phyloP scores from a whole-genome alignment of 2,797 vertebrate species.

The Macropus fuliginosus region DNA sequence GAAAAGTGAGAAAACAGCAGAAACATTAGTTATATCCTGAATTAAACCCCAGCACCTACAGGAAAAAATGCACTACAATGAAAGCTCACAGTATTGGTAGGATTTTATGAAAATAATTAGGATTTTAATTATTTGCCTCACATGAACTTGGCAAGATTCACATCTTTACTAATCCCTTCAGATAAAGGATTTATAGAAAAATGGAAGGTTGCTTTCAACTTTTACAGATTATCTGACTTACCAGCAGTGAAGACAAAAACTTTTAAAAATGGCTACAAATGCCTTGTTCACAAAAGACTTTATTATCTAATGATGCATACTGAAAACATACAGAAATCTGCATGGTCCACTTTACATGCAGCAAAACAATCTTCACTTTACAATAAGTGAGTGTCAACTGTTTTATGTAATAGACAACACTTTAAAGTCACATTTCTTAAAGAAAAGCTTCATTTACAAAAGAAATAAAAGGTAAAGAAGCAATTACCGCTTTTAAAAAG shows the following conservation, averaged over 20 bases:
- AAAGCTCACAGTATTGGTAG: constrained; percentile 85
- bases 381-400: constrained; percentile 90
- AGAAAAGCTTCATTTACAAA: constrained; percentile 92
- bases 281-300: constrained; percentile 92
- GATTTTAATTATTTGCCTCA: constrained; percentile 80
- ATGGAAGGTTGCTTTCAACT: constrained; percentile 77
- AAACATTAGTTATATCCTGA: constrained; percentile 92
- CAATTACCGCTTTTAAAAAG: constrained; percentile 97
- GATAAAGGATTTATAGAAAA: constrained; percentile 82
- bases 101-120: constrained; percentile 79
- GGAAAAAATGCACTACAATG: constrained; percentile 88
- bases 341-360: constrained; percentile 91
- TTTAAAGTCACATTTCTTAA: constrained; percentile 90
- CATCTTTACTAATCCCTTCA: constrained; percentile 80
- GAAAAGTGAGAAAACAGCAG: constrained; percentile 95
- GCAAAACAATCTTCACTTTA: constrained; percentile 91
- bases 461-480: constrained; percentile 95
- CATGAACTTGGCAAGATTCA: constrained; percentile 66
- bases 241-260: constrained; percentile 87
- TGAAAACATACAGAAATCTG: constrained; percentile 92
- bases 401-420: constrained; percentile 91
- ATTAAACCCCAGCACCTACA: constrained; percentile 83
- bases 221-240: constrained; percentile 87
- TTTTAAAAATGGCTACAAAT: constrained; percentile 91
- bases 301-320: constrained; percentile 93